Evolutionary conservation across 2,888 invertebrate species (phyloP).

Genomic region (Acrocera orbiculus): DNA sequence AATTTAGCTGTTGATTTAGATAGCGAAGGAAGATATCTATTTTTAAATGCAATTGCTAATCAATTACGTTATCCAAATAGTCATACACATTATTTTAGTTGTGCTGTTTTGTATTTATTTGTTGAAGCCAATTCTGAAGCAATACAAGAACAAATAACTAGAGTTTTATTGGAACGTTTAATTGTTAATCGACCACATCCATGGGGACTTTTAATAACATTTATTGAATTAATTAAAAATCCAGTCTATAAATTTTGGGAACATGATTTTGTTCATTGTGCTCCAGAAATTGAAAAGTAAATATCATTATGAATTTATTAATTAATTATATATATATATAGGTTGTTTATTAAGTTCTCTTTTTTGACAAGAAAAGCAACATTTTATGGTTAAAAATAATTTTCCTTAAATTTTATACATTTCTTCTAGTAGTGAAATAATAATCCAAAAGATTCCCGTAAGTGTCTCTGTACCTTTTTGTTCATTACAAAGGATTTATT

Average conservation of each 20-base stretch:
- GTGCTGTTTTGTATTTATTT: constrained; percentile 90
- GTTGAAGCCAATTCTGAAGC: constrained; percentile 94
- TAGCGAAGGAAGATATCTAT: constrained; percentile 88
- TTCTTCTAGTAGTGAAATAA: too few relatives aligned
- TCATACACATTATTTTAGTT: constrained; percentile 99
- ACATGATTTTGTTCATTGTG: constrained; percentile 98
- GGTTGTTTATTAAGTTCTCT: too few relatives aligned
- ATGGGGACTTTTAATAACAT: constrained; percentile 96
- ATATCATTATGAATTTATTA: constrained; percentile 25
- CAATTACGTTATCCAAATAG: constrained; percentile 98
- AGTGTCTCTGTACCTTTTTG: too few relatives aligned
- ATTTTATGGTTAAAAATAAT: too few relatives aligned
- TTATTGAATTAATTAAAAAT: constrained; percentile 97
- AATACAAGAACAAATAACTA: constrained; percentile 94
- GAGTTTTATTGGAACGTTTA: constrained; percentile 87
- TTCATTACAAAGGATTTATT: too few relatives aligned
- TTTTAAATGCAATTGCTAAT: constrained; percentile 96
- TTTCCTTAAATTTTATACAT: too few relatives aligned
- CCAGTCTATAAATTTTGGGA: constrained; percentile 97
- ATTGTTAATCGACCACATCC: constrained; percentile 98
- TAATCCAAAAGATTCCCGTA: too few relatives aligned
- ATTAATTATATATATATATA: too few relatives aligned
- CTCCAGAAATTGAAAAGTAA: constrained; percentile 98
- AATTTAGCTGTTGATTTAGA: constrained; percentile 96
- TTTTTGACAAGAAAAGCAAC: too few relatives aligned